phyloP scores from a whole-genome alignment of 2,113 vertebrate genomes.

The Hypocryptadius cinnamomeus region DNA sequence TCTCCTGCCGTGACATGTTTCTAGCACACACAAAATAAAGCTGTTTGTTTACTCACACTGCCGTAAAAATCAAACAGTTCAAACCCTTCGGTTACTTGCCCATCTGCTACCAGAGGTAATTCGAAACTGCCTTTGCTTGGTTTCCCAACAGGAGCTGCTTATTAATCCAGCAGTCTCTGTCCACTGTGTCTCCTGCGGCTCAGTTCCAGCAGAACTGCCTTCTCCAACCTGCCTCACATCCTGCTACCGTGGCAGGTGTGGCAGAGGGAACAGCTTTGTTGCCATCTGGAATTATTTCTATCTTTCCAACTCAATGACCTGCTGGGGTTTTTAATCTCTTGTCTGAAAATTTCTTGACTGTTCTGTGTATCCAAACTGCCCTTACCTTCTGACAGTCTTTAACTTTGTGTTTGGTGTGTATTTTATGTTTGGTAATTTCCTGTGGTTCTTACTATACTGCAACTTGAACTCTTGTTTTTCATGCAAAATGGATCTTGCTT shows the following conservation, averaged over 20 bases:
- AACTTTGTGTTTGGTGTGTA: neutral
- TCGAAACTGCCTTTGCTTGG: neutral
- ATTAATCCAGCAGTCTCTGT: neutral
- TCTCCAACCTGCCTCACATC: neutral
- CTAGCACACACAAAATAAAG: neutral
- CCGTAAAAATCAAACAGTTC: neutral
- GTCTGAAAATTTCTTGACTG: neutral
- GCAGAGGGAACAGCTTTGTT: neutral
- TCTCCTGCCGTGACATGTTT: neutral
- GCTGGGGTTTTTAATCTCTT: neutral
- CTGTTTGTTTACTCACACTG: neutral
- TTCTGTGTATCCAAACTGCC: neutral
- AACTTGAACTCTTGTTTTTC: neutral
- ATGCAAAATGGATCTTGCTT: neutral
- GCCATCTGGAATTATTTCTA: constrained; percentile 17
- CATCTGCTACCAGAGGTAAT: neutral
- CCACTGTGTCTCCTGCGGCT: neutral
- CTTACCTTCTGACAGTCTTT: neutral
- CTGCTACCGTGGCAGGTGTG: neutral
- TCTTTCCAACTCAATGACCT: neutral
- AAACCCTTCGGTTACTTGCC: neutral
- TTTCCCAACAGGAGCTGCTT: neutral
- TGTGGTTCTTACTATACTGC: neutral
- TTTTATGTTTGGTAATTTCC: neutral
- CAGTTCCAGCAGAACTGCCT: neutral